Percentiles rank a stretch among this genome's conserved stretches.
These are phyloP conservation scores for Cirrhinus molitorella DNA, from an alignment of 2,797 vertebrate species.

Conservation along the genomic window DNA sequence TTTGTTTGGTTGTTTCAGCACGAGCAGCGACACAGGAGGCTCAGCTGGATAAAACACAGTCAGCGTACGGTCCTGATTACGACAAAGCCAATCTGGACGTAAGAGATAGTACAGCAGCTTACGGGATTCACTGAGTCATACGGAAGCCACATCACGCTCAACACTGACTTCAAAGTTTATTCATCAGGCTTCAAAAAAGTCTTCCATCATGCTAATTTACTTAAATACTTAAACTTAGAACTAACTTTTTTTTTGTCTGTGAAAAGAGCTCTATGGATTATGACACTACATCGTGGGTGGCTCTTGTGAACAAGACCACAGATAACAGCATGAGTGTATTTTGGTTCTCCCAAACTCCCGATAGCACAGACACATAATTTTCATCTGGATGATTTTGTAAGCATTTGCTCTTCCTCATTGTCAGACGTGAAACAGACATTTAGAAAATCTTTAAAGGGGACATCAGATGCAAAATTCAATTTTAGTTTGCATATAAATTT, in stretches of 20 bases:
- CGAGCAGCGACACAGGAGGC: constrained; percentile 68
- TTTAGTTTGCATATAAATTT: too few species aligned
- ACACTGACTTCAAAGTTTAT: constrained; percentile 73
- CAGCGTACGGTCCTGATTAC: constrained; percentile 75
- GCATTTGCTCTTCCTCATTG: background rate
- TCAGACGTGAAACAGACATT: background rate
- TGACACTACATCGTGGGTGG: constrained; percentile 50
- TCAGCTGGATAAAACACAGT: constrained; percentile 71
- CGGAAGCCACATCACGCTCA: constrained; percentile 63
- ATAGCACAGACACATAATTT: background rate
- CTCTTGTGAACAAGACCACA: background rate
- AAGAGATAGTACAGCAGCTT: constrained; percentile 78
- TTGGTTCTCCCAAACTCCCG: background rate
- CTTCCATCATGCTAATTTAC: constrained; percentile 60
- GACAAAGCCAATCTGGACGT: constrained; percentile 73
- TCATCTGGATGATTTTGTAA: background rate
- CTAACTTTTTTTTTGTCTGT: constrained; percentile 54
- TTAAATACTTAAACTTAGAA: constrained; percentile 54
- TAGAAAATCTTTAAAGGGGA: background rate
- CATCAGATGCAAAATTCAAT: too few species aligned
- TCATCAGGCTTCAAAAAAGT: constrained; percentile 61
- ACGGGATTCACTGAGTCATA: constrained; percentile 74
- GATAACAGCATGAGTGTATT: background rate
- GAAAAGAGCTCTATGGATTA: constrained; percentile 58
- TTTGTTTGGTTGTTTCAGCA: constrained; percentile 69